Evolutionary conservation across 2,797 vertebrate species (phyloP), one percentile per base, ranked within the genome.

Genomic region (Alfaro cultratus): DNA sequence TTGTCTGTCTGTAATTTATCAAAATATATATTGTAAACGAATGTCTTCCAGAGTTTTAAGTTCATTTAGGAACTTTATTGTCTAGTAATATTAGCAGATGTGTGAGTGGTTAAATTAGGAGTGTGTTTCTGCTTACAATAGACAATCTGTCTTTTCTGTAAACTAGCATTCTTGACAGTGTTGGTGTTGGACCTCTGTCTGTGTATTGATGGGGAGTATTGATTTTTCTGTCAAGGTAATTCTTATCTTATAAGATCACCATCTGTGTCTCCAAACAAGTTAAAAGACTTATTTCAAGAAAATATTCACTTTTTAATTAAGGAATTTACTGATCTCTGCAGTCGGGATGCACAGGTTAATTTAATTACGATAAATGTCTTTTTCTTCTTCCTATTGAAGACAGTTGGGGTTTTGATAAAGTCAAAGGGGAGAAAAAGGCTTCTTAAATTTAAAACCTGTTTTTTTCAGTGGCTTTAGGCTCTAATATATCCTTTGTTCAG

Each of bases 151-250:
- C 31, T 62, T 62, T 16, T 34, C 60, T 62, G 60, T 34, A 62
- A 60, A 31, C 55, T 34, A 62, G 31, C 60, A 62, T 31, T 34
- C 18, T 67, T 39, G 18, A 39, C 62, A 39, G 62, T 34, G 60
- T 62, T 62, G 15, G 29, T 34, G 31, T 62, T 62, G 31, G 31
- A 34, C 31, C 6, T 62, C 6, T 62, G 16, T 16, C 15, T 62
- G 60, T 34, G 16, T 34, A 62, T 62, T 62, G 60, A 62, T 80
- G 39, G 39, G 60, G 70, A 64, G 74, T 91, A 94, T 94, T 90
- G 89, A 89, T 85, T 80, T 85, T 82, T 84, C 75, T 86, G 80
- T 74, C 41, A 75, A 85, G 76, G 87, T 81, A 84, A 88, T 78
- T 84, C 83, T 92, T 70, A 49, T 47, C 64, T 73, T 75, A 88